Evolutionary conservation across 2,113 vertebrate genomes (phyloP).

Genomic region (Malurus cyaneus): DNA sequence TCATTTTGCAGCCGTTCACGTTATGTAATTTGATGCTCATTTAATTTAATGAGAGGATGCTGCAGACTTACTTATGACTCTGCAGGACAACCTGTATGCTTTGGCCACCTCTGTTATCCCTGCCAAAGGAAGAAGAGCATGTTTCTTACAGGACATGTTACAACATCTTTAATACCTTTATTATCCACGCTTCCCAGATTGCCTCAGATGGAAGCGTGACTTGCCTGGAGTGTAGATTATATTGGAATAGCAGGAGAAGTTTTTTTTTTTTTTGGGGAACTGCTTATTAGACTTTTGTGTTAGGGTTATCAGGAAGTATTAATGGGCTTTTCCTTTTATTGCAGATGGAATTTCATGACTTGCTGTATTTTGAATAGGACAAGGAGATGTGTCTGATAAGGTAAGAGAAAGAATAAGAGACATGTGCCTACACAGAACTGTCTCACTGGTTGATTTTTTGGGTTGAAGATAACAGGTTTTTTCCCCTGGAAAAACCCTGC

Average conservation of each 20-base stretch:
- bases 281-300: not conserved
- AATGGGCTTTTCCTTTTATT: conserved; percentile 38
- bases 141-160: not conserved
- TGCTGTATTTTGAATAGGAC: conserved; percentile 39
- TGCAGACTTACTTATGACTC: conserved; percentile 44
- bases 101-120: not conserved
- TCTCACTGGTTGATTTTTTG: not conserved
- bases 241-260: not conserved
- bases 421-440: not conserved
- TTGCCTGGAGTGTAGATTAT: not conserved
- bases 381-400: conserved; percentile 56
- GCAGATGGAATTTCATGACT: conserved; percentile 51
- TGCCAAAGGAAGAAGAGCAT: not conserved
- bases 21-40: conserved; percentile 58
- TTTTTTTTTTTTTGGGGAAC: not conserved
- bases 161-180: not conserved
- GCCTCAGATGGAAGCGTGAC: fast-evolving
- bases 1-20: conserved; percentile 29
- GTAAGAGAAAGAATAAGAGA: conserved; percentile 39
- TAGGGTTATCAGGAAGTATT: not conserved
- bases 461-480: not conserved
- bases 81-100: not conserved
- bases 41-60: conserved; percentile 59
- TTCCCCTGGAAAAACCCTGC: not conserved
- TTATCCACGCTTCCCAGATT: not conserved